phyloP scores from a whole-genome alignment of 2,888 invertebrate genomes.

The Ellobium chinense region DNA sequence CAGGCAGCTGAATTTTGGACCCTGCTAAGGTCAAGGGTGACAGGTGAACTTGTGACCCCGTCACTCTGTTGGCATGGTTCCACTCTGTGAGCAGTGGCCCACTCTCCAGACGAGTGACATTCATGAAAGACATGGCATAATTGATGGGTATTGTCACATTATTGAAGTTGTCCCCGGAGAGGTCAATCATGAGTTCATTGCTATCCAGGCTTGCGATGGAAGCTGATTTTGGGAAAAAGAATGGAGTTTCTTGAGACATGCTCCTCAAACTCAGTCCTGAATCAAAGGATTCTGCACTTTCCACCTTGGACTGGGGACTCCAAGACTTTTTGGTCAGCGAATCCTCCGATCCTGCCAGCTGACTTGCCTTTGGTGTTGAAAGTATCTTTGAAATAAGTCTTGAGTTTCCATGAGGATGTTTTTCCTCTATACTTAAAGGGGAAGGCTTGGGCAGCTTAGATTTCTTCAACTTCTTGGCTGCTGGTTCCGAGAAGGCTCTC shows the following conservation, averaged over 20 bases:
- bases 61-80: constrained; percentile 21
- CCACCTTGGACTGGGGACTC: constrained; percentile 8
- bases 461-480: constrained; percentile 29
- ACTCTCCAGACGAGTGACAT: constrained; percentile 26
- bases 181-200: constrained; percentile 39
- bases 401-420: not conserved
- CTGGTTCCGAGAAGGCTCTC: constrained; percentile 50
- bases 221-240: constrained; percentile 27
- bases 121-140: constrained; percentile 28
- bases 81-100: constrained; percentile 32
- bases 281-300: constrained; percentile 38
- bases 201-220: constrained; percentile 33
- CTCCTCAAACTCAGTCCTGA: constrained; percentile 36
- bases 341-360: constrained; percentile 13
- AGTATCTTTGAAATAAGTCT: constrained; percentile 15
- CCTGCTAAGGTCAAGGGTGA: constrained; percentile 43
- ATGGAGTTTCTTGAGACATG: constrained; percentile 50
- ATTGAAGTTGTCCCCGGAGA: constrained; percentile 46
- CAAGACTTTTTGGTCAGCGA: constrained; percentile 1
- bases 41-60: constrained; percentile 26
- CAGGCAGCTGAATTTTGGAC: constrained; percentile 49
- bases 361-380: constrained; percentile 16
- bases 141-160: constrained; percentile 48
- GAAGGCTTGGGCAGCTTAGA: constrained; percentile 29
- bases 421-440: constrained; percentile 35